phyloP scores from a whole-genome alignment of 35 echinoderm and acorn worm species.

The Ptychodera flava region DNA sequence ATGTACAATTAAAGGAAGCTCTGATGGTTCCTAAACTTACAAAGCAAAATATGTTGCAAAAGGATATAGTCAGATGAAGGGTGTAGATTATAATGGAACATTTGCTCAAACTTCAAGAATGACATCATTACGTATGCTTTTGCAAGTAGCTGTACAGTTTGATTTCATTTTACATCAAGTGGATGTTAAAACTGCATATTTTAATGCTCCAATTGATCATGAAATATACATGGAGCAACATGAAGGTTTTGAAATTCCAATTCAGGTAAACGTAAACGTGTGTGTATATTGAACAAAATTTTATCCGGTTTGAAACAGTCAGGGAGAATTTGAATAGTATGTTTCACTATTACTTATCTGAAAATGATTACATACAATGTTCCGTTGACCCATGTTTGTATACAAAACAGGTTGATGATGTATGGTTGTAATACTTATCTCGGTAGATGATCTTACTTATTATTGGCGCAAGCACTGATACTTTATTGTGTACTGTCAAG shows the following conservation, averaged over 20 bases:
- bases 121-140: slow-evolving; percentile 21
- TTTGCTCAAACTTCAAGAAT: slow-evolving; percentile 40
- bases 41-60: slow-evolving; percentile 42
- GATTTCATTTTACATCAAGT: slow-evolving; percentile 46
- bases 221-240: slow-evolving; percentile 54
- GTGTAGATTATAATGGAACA: slow-evolving; percentile 48
- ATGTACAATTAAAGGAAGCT: slow-evolving; percentile 31
- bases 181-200: slow-evolving; percentile 55
- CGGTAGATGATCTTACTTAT: slow-evolving; percentile 47
- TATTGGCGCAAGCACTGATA: too few relatives aligned
- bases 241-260: slow-evolving; percentile 19
- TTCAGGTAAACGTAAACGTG: slow-evolving; percentile 23
- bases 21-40: background rate
- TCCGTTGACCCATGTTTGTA: too few relatives aligned
- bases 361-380: slow-evolving; percentile 25
- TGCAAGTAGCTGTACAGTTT: slow-evolving; percentile 39
- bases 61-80: slow-evolving; percentile 14
- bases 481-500: too few relatives aligned
- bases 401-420: slow-evolving; percentile 10
- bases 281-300: slow-evolving; percentile 47
- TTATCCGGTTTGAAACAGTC: slow-evolving; percentile 53
- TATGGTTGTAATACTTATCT: slow-evolving; percentile 21
- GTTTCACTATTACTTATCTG: slow-evolving; percentile 29
- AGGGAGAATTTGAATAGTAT: slow-evolving; percentile 54
- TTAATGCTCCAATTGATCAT: slow-evolving; percentile 49